Evolutionary conservation across 2,113 vertebrate species (phyloP), one percentile per base, ranked within the genome.

Genomic region (Forbesichthys papilliferus): DNA sequence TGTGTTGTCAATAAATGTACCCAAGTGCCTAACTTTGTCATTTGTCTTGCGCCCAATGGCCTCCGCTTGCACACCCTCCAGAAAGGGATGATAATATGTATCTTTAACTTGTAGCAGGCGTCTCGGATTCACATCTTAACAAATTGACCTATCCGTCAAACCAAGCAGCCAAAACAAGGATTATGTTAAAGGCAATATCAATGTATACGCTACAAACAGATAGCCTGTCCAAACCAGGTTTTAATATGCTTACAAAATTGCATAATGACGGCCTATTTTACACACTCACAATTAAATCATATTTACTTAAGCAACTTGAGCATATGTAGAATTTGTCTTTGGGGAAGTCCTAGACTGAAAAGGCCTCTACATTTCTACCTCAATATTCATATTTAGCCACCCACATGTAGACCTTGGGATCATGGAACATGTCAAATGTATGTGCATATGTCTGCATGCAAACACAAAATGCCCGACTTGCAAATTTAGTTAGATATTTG

Each of bases 381-480:
- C 51, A 65, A 65, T 10, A 27, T 49, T 54, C 46, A 66, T 64
- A 46, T 48, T 5, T 72, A 47, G 33, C 80, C 8, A 4, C 48
- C 61, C 36, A 46, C 16, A 72, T 75, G 12, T 33, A 81, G 77
- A 78, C 85, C 81, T 85, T 86, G 80, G 77, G 84, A 80, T 80
- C 36, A 42, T 7, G 46, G 48, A 36, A 61, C 62, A 74, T 48
- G 48, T 69, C 2, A 82, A 86, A 86, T 85, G 74, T 83, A 86
- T 88, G 87, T 88, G 81, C 82, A 90, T 83, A 78, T 78, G 80
- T 90, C 82, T 82, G 82, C 75, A 88, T 83, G 77, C 69, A 83
- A 87, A 87, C 69, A 78, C 68, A 83, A 89, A 42, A 42, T 77
- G 78, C 71, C 86, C 82, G 84, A 80, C 70, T 75, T 73, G 71